Conservation (phyloP, 1,140 invertebrate genomes). For the Drosophila repletoides region DNA sequence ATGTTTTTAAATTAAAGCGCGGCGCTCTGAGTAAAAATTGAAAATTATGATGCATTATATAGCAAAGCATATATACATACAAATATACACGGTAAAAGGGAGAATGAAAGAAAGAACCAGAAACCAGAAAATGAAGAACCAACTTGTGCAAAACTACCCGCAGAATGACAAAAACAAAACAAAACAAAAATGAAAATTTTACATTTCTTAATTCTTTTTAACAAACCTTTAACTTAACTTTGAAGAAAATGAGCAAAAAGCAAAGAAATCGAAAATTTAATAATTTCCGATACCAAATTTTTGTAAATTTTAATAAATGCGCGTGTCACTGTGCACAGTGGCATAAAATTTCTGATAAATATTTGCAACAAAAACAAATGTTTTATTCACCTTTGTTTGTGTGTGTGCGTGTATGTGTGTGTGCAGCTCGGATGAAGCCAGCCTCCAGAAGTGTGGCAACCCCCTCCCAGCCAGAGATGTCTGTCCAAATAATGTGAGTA, state of each 20-base stretch:
- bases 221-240: conserved; percentile 9
- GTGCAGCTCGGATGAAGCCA: conserved; percentile 31
- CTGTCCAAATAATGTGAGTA: background rate
- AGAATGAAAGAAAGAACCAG: conserved; percentile 13
- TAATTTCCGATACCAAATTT: conserved; percentile 29
- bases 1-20: conserved; percentile 51
- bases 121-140: conserved; percentile 6
- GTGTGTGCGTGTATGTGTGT: conserved; percentile 29
- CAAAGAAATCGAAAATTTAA: conserved; percentile 29
- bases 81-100: conserved; percentile 29
- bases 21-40: conserved; percentile 50
- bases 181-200: background rate
- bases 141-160: conserved; percentile 23
- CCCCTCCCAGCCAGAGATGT: background rate
- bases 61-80: conserved; percentile 61
- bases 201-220: conserved; percentile 27
- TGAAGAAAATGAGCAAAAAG: too few species aligned
- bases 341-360: conserved; percentile 63
- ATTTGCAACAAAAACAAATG: conserved; percentile 70
- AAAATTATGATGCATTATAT: conserved; percentile 76
- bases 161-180: conserved; percentile 17
- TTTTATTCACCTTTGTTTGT: conserved; percentile 63
- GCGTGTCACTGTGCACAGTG: conserved; percentile 57
- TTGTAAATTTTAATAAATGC: conserved; percentile 75
- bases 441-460: background rate